Evolutionary conservation across 2,113 vertebrate species (phyloP), one percentile per base, ranked within the genome.

Genomic region (Mustela nigripes): DNA sequence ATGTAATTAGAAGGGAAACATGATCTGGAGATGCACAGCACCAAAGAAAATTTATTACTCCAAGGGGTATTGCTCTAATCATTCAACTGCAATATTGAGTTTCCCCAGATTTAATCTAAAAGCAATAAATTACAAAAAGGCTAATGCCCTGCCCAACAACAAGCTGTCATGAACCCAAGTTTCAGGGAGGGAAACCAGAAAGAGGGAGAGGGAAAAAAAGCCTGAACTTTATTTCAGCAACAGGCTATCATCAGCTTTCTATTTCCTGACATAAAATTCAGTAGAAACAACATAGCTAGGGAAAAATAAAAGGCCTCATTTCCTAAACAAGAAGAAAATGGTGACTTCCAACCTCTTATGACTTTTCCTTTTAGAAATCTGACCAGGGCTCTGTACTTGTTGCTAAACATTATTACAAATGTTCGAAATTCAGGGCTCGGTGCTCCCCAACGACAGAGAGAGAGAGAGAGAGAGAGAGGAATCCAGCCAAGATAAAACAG

Each of bases 41-140:
- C 99, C 99, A 99, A 99, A 99, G 99, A 99, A 99, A 99, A 99
- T 99, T 99, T 99, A 99, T 99, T 99, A 99, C 99, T 99, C 99
- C 95, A 28, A 99, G 98, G 99, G 99, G 99, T 99, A 99, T 99
- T 99, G 99, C 99, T 99, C 99, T 99, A 99, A 99, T 99, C 99
- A 99, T 99, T 99, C 99, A 99, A 99, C 99, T 99, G 99, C 99
- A 99, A 99, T 99, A 99, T 99, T 99, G 99, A 99, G 99, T 99
- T 99, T 99, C 99, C 98, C 98, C 98, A 99, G 99, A 99, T 99
- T 99, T 99, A 99, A 99, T 99, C 99, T 99, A 99, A 99, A 99
- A 98, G 98, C 99, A 99, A 99, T 99, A 99, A 99, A 99, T 99
- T 99, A 99, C 99, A 99, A 99, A 99, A 99, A 99, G 98, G 99